Evolutionary conservation across 2,888 invertebrate genomes (phyloP).

Genomic region (Graphium colonna): DNA sequence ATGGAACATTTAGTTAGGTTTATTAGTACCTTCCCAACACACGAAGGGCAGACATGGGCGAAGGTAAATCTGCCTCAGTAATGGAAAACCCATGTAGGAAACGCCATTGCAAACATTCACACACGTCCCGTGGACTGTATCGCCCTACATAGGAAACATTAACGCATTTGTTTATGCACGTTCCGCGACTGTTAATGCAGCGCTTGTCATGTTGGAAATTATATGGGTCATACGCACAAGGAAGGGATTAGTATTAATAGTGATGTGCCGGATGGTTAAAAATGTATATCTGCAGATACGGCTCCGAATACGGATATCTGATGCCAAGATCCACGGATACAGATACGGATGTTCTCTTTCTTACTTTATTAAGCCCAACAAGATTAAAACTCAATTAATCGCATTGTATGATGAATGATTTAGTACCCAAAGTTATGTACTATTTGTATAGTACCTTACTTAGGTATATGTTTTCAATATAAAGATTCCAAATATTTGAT

Average conservation of each 20-base stretch:
- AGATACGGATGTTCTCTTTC: too few species aligned
- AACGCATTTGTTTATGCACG: conserved; percentile 21
- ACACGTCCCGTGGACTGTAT: conserved; percentile 22
- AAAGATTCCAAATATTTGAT: too few species aligned
- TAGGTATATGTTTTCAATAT: too few species aligned
- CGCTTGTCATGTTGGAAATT: conserved; percentile 11
- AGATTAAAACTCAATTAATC: too few species aligned
- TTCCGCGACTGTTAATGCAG: conserved; percentile 12
- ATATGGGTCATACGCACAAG: conserved; percentile 1
- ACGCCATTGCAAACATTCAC: conserved; percentile 18
- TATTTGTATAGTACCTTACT: too few species aligned
- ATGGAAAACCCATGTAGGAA: conserved; percentile 63
- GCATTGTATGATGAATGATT: too few species aligned
- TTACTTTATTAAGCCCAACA: too few species aligned
- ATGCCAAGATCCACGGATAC: too few species aligned
- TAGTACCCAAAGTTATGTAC: too few species aligned
- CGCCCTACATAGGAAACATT: conserved; percentile 25
- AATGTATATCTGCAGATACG: too few species aligned
- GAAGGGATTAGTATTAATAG: background rate
- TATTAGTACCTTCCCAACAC: conserved; percentile 1
- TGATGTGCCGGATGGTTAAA: background rate
- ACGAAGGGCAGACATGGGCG: conserved; percentile 37
- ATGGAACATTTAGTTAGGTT: conserved; percentile 9
- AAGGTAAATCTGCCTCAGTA: conserved; percentile 37
- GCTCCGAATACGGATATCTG: too few species aligned